Percentiles rank a stretch among this genome's conserved stretches.
Conservation (phyloP, 2,888 invertebrate species). For the Resseliella maxima region DNA sequence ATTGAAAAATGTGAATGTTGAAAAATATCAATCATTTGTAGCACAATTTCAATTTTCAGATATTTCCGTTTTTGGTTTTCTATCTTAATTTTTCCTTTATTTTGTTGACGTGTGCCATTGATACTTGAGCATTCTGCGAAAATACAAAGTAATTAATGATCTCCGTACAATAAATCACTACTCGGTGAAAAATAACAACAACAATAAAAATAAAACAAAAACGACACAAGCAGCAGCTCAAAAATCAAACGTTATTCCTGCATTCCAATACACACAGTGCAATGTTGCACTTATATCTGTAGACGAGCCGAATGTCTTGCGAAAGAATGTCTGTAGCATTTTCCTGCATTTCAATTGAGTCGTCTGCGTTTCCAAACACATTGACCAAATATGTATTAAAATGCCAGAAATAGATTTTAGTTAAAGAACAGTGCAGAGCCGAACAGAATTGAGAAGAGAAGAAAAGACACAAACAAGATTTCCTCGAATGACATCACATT, state of each 20-base stretch:
- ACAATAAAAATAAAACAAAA: neutral
- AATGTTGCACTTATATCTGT: conserved; percentile 11
- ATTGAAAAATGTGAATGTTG: neutral
- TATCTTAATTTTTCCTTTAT: too few species aligned
- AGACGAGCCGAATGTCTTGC: neutral
- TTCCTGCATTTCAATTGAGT: neutral
- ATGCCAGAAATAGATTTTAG: conserved; percentile 29
- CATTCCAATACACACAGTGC: neutral
- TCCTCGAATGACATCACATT: conserved; percentile 53
- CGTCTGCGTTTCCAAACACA: neutral
- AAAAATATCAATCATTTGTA: neutral
- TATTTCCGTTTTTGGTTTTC: neutral
- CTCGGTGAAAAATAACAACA: neutral
- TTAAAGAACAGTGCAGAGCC: neutral
- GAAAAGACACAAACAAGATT: neutral
- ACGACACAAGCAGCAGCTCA: neutral
- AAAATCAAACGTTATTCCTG: conserved; percentile 17
- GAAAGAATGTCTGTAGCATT: conserved; percentile 30
- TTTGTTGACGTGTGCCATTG: neutral
- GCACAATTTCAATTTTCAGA: neutral
- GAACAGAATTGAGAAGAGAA: too few species aligned
- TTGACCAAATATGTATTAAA: conserved; percentile 48
- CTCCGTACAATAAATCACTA: neutral
- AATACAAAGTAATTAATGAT: conserved; percentile 24
- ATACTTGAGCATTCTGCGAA: neutral